These are phyloP conservation scores for Acipenser ruthenus DNA, from an alignment of 2,797 vertebrate genomes.

Conservation along the genomic window DNA sequence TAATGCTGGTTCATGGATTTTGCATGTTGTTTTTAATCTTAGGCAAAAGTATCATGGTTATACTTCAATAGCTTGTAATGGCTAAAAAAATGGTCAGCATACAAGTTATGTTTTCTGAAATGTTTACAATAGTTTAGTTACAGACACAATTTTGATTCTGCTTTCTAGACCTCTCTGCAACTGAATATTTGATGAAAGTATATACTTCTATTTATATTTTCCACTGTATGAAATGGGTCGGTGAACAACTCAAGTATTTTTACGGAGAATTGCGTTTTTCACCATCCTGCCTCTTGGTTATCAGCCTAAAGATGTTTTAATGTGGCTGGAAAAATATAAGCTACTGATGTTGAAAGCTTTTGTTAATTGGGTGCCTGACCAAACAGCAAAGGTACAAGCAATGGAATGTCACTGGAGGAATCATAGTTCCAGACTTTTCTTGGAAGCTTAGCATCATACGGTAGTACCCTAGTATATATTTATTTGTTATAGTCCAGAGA, in stretches of 20 bases:
- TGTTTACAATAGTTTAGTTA: too few species aligned
- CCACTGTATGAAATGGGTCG: conserved; percentile 39
- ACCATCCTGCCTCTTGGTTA: conserved; percentile 26
- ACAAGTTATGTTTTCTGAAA: too few species aligned
- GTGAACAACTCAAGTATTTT: conserved; percentile 28
- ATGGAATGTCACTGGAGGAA: conserved; percentile 41
- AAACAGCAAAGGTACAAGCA: conserved; percentile 36
- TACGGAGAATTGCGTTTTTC: conserved; percentile 31
- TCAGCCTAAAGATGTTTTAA: conserved; percentile 21
- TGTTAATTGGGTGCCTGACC: conserved; percentile 49
- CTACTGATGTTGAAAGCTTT: conserved; percentile 40
- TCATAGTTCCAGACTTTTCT: conserved; percentile 48
- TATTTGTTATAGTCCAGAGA: conserved; percentile 61
- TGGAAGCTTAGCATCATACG: conserved; percentile 39
- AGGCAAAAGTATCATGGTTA: too few species aligned
- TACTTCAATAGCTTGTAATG: too few species aligned
- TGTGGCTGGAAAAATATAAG: conserved; percentile 48
- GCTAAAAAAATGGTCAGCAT: too few species aligned
- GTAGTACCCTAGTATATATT: conserved; percentile 44
- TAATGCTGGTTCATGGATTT: too few species aligned
- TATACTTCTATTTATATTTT: conserved; percentile 53
- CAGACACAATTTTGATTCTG: too few species aligned
- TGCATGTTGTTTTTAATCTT: too few species aligned
- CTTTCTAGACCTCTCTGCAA: too few species aligned
- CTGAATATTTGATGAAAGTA: conserved; percentile 19